Conservation (phyloP, 2,113 vertebrate genomes). For the Rhinolophus ferrumequinum region DNA sequence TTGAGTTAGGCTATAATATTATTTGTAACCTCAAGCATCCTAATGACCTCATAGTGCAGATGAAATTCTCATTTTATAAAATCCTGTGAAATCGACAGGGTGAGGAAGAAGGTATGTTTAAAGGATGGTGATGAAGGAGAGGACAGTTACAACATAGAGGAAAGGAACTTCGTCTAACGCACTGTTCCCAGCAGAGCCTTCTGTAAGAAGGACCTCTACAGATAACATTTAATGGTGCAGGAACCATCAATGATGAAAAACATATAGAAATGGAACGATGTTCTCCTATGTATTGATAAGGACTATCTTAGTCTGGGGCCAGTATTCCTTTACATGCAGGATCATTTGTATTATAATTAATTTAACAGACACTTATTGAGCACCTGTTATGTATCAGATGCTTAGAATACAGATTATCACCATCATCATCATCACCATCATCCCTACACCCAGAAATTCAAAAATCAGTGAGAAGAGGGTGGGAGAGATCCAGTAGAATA, state of each 20-base stretch:
- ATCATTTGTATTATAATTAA: not conserved
- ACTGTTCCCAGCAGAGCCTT: not conserved
- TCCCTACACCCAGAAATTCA: not conserved
- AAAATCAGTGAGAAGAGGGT: not conserved
- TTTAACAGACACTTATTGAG: not conserved
- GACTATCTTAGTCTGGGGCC: not conserved
- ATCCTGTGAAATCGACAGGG: not conserved
- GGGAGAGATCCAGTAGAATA: not conserved
- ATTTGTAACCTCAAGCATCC: not conserved
- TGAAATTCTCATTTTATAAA: not conserved
- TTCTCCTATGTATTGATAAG: not conserved
- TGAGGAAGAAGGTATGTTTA: not conserved
- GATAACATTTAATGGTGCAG: not conserved
- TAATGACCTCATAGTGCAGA: not conserved
- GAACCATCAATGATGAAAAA: not conserved
- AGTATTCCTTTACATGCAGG: not conserved
- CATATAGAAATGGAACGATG: not conserved
- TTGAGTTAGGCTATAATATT: not conserved
- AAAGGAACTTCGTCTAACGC: not conserved
- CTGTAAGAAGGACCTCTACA: not conserved
- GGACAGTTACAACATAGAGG: not conserved
- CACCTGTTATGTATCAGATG: not conserved
- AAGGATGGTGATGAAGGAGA: not conserved
- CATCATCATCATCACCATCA: not conserved
- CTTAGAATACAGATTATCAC: not conserved